A percentile compares a stretch with the other conserved stretches of the same genome.
phyloP scores from a whole-genome alignment of 2,113 vertebrate species.

The Gymnobelideus leadbeateri region DNA sequence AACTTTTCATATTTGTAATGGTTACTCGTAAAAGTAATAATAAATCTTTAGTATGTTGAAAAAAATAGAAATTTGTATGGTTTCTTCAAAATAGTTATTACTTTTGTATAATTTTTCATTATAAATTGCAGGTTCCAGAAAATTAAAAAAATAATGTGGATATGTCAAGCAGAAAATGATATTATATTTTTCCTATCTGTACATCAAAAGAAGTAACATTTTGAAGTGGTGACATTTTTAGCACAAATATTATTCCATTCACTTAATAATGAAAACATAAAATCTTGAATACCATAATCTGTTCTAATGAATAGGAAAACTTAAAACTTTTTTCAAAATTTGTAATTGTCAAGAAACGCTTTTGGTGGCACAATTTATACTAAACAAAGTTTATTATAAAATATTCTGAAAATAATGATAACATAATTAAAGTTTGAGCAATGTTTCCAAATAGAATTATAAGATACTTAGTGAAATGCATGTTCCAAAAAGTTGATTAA shows the following conservation, averaged over 20 bases:
- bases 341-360: not conserved
- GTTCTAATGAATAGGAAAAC: not conserved
- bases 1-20: constrained; percentile 65
- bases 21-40: constrained; percentile 68
- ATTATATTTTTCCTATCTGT: not conserved
- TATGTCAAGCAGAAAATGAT: constrained; percentile 54
- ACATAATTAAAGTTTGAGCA: not conserved
- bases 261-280: not conserved
- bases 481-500: not conserved
- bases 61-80: constrained; percentile 56
- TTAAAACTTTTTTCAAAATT: not conserved
- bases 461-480: not conserved
- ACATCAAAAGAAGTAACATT: not conserved
- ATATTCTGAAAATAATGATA: constrained; percentile 30
- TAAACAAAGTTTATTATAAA: not conserved
- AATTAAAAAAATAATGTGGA: constrained; percentile 42
- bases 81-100: constrained; percentile 71
- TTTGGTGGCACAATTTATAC: not conserved
- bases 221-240: not conserved
- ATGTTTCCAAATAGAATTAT: not conserved
- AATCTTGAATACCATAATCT: too few relatives aligned
- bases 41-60: constrained; percentile 73
- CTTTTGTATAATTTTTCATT: constrained; percentile 60
- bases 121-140: constrained; percentile 57
- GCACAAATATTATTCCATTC: not conserved